Evolutionary conservation across 2,113 vertebrate genomes (phyloP).

Genomic region (Trematocara macrostoma): DNA sequence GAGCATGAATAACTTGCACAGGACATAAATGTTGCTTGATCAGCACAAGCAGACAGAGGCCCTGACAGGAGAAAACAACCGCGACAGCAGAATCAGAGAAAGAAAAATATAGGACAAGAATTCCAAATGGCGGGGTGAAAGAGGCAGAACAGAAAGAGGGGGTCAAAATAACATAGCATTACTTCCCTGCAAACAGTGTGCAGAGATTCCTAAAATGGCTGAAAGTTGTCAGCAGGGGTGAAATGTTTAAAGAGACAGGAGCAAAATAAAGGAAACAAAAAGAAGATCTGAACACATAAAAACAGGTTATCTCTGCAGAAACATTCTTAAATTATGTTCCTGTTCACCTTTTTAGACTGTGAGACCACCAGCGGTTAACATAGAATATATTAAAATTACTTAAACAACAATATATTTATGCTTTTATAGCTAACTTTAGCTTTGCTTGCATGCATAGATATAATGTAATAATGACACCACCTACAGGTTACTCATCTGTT

Average conservation of each 20-base stretch:
- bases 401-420: background rate
- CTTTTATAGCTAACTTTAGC: background rate
- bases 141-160: background rate
- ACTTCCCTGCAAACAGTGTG: background rate
- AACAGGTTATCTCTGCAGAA: background rate
- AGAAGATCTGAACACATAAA: background rate
- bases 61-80: conserved; percentile 20
- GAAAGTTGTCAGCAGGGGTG: background rate
- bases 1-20: background rate
- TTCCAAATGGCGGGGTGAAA: background rate
- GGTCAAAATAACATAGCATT: background rate
- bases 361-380: background rate
- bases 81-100: conserved; percentile 16
- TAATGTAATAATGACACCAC: background rate
- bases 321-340: background rate
- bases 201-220: background rate
- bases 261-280: background rate
- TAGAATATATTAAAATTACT: background rate
- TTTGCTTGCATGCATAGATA: background rate
- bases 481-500: background rate
- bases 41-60: conserved; percentile 33
- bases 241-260: background rate
- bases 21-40: conserved; percentile 11
- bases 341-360: background rate
- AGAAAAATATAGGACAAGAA: conserved; percentile 16